These are phyloP conservation scores for Drosophila nigrodunni DNA, from an alignment of 1,140 invertebrate species.

Conservation along the genomic window DNA sequence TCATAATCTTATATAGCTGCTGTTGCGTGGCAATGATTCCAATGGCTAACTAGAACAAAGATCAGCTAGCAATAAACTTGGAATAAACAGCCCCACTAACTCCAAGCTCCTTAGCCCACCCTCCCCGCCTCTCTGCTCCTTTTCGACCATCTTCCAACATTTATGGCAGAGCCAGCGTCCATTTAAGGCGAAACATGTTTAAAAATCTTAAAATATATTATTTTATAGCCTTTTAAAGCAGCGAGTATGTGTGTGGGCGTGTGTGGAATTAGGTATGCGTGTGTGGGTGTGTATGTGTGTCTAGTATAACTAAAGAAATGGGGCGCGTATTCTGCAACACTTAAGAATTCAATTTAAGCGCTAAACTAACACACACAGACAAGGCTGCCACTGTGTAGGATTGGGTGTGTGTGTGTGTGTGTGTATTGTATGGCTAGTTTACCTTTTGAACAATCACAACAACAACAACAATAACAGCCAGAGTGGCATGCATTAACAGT, in stretches of 20 bases:
- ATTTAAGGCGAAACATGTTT: conserved; percentile 73
- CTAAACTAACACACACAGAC: conserved; percentile 48
- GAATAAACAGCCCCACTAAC: conserved; percentile 25
- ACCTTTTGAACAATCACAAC: conserved; percentile 59
- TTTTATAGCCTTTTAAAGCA: conserved; percentile 56
- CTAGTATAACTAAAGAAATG: conserved; percentile 29
- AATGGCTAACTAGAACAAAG: conserved; percentile 46
- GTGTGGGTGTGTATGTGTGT: conserved; percentile 5
- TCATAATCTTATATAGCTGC: conserved; percentile 66
- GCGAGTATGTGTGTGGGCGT: not conserved
- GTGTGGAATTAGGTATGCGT: not conserved
- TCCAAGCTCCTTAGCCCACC: conserved; percentile 5
- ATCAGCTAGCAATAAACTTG: conserved; percentile 64
- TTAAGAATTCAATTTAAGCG: conserved; percentile 72
- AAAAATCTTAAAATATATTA: conserved; percentile 74
- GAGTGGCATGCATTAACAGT: conserved; percentile 75
- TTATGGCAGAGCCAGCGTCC: conserved; percentile 41
- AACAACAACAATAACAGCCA: conserved; percentile 24
- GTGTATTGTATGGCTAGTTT: conserved; percentile 67
- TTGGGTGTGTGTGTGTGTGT: conserved; percentile 26
- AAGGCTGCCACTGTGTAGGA: not conserved
- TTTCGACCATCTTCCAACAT: not conserved
- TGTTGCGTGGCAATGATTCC: conserved; percentile 69
- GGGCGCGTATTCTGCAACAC: conserved; percentile 55
- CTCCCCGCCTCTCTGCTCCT: conserved; percentile 10